Evolutionary conservation across 2,888 invertebrate genomes (phyloP).

Genomic region (Pilophorus perplexus): DNA sequence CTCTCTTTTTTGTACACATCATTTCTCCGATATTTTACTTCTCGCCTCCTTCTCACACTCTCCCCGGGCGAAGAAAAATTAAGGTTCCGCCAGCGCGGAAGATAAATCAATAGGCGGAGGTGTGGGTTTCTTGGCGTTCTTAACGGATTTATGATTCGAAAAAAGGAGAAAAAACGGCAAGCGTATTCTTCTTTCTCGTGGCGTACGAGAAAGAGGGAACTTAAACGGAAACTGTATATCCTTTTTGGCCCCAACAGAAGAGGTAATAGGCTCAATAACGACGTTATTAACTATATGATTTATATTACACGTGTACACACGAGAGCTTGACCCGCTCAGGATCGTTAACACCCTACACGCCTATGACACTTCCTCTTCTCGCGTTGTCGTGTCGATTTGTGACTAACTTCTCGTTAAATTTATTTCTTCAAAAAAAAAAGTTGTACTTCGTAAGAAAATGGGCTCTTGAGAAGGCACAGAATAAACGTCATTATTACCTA

Average conservation of each 20-base stretch:
- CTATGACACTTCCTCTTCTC: too few relatives aligned
- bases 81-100: slow-evolving; percentile 6
- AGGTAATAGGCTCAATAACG: slow-evolving; percentile 38
- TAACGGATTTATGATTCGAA: slow-evolving; percentile 22
- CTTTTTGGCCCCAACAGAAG: slow-evolving; percentile 23
- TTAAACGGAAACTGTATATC: slow-evolving; percentile 19
- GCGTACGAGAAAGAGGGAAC: background rate
- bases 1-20: background rate
- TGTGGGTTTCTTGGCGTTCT: slow-evolving; percentile 21
- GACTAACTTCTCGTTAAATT: too few relatives aligned
- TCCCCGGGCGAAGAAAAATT: slow-evolving; percentile 14
- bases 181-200: slow-evolving; percentile 5
- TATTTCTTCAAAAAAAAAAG: too few relatives aligned
- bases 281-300: slow-evolving; percentile 38
- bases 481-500: too few relatives aligned
- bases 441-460: too few relatives aligned
- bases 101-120: slow-evolving; percentile 34
- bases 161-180: slow-evolving; percentile 8
- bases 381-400: too few relatives aligned
- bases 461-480: too few relatives aligned
- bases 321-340: too few relatives aligned
- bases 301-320: slow-evolving; percentile 11
- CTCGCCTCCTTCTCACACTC: slow-evolving; percentile 13
- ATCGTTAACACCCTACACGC: too few relatives aligned
- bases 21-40: slow-evolving; percentile 4